phyloP scores from a whole-genome alignment of 2,113 vertebrate species.

The Dromiciops gliroides region DNA sequence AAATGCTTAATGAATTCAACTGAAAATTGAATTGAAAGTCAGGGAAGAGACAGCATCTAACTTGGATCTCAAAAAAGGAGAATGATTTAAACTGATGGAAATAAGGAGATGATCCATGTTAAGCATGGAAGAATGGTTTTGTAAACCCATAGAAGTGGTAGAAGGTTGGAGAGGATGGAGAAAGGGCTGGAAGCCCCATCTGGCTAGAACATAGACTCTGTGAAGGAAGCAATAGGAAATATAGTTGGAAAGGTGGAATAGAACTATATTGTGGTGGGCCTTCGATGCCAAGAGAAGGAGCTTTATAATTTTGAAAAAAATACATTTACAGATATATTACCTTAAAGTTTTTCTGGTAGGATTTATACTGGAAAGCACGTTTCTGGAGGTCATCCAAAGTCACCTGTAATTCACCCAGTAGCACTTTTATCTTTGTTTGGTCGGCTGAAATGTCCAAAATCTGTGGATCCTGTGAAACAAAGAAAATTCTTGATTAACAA shows the following conservation, averaged over 20 bases:
- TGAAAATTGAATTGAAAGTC: neutral
- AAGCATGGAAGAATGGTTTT: neutral
- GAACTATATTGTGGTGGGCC: neutral
- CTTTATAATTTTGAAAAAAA: constrained; percentile 21
- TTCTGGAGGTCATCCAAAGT: constrained; percentile 88
- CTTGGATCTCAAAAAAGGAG: neutral
- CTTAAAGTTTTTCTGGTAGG: constrained; percentile 92
- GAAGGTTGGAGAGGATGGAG: neutral
- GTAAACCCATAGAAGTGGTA: neutral
- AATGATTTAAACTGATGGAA: neutral
- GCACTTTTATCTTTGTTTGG: constrained; percentile 79
- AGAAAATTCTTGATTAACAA: constrained; percentile 41
- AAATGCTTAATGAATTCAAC: neutral
- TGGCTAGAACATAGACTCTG: neutral
- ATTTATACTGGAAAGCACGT: constrained; percentile 86
- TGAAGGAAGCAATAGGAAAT: neutral
- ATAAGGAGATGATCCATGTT: neutral
- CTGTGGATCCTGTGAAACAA: constrained; percentile 85
- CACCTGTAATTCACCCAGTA: constrained; percentile 84
- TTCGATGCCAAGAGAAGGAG: neutral
- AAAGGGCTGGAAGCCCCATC: neutral
- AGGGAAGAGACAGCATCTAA: neutral
- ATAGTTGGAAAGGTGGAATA: neutral
- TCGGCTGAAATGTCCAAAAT: constrained; percentile 87
- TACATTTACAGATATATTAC: constrained; percentile 72